Evolutionary conservation across 2,888 invertebrate species (phyloP), one percentile per base, ranked within the genome.

Genomic region (Habroteleia sp.): DNA sequence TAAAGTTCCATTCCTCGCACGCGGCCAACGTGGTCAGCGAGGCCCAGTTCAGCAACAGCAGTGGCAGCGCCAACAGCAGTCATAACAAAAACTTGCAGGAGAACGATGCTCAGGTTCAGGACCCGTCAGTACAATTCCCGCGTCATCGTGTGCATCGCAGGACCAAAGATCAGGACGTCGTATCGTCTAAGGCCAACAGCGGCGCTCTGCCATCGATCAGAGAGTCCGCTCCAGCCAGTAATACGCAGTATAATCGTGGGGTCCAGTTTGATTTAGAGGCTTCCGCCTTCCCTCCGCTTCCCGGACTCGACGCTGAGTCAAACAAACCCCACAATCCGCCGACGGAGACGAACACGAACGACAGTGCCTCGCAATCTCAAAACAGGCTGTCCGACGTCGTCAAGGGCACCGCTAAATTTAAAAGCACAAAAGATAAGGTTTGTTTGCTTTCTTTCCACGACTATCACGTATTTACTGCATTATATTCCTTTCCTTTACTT

Each of bases 351-450:
- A 76, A 72, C 25, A 77, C 78, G 60, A 79, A 80, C 54, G 84
- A 85, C 58, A 83, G 82, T 74, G 77, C 80, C 58, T 80, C 84
- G 79, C 87, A 88, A 80, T 88, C 89, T 63, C 90, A 92, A 84
- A 92, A 91, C 87, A 92, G 94, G 85, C 90, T 95, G 82, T 92
- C 95, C 6, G 95, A 95, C 87, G 94, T 95, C 35, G 95, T 95
- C 42, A 94, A 94, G 82, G 94, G 94, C 63, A 93, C 93, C 31
- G 92, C 92, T 48, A 92, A 91, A 86, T 89, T 90, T 77, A 91
- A 91, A 86, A 86, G 86, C 81, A 87, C 87, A 75, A 89, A 89
- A 79, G 87, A 86, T 7, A 88, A 87, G 75, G 89, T 75, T 41
- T 17, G 73, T 46, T 39, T 4, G n/a, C n/a, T n/a, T n/a, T n/a